Evolutionary conservation across 2,113 vertebrate genomes (phyloP).

Genomic region (Chelonoidis abingdonii): DNA sequence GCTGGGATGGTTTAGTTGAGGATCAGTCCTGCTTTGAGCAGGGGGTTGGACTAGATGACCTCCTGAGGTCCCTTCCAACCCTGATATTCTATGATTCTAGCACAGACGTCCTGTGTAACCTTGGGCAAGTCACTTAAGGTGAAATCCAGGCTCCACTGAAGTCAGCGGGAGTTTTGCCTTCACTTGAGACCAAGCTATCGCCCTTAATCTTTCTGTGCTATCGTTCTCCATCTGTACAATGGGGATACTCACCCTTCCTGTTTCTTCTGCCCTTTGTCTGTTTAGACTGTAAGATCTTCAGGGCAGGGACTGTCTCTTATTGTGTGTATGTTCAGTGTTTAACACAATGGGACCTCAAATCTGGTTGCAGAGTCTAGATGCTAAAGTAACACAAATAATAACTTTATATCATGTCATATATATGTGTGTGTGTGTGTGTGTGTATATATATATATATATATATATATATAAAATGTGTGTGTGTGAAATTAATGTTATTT

Average conservation of each 20-base stretch:
- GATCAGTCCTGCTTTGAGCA: too few relatives aligned
- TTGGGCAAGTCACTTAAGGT: not conserved
- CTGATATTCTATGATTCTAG: not conserved
- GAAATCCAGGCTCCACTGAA: not conserved
- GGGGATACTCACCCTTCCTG: not conserved
- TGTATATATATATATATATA: too few relatives aligned
- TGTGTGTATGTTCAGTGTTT: not conserved
- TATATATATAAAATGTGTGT: too few relatives aligned
- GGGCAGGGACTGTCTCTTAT: not conserved
- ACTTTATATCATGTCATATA: not conserved
- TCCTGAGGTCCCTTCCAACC: too few relatives aligned
- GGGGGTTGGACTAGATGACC: too few relatives aligned
- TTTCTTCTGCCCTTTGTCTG: not conserved
- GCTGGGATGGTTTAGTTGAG: too few relatives aligned
- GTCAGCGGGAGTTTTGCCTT: not conserved
- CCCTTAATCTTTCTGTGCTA: not conserved
- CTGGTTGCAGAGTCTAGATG: not conserved
- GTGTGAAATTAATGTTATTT: too few relatives aligned
- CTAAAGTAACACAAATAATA: not conserved
- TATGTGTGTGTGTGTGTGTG: too few relatives aligned
- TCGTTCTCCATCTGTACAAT: not conserved
- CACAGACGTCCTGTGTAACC: not conserved
- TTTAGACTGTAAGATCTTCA: not conserved
- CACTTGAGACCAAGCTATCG: not conserved
- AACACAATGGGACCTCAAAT: not conserved